phyloP scores from a whole-genome alignment of 1,140 invertebrate genomes.

The Zaprionus capensis region DNA sequence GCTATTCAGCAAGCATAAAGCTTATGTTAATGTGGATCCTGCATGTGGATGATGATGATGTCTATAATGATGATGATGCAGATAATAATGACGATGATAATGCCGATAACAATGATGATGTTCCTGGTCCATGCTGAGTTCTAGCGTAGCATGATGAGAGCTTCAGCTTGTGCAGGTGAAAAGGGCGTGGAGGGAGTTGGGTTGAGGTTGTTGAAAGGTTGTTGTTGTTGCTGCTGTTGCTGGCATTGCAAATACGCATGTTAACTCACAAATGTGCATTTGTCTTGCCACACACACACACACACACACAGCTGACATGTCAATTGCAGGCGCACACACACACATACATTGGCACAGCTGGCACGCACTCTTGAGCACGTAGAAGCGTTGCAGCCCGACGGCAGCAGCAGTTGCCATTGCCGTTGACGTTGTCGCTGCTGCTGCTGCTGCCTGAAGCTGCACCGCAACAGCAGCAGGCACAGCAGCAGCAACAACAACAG shows the following conservation, averaged over 20 bases:
- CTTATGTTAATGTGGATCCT: too few relatives aligned
- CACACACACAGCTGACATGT: constrained; percentile 51
- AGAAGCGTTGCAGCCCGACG: constrained; percentile 13
- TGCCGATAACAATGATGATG: too few relatives aligned
- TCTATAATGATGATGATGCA: too few relatives aligned
- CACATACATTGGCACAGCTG: constrained; percentile 9
- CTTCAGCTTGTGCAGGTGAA: not conserved
- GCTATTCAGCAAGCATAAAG: too few relatives aligned
- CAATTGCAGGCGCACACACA: constrained; percentile 52
- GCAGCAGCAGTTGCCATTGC: constrained; percentile 6
- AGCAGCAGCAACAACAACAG: constrained; percentile 11
- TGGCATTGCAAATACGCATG: constrained; percentile 61
- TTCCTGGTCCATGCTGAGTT: too few relatives aligned
- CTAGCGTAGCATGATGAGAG: too few relatives aligned
- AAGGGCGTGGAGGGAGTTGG: not conserved
- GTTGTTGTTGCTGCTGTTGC: constrained; percentile 9
- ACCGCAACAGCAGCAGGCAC: not conserved
- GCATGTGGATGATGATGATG: too few relatives aligned
- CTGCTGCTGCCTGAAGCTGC: constrained; percentile 5
- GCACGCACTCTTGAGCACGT: constrained; percentile 48
- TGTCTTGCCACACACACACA: constrained; percentile 57
- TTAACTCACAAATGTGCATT: constrained; percentile 70
- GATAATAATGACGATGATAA: too few relatives aligned
- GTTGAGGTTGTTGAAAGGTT: not conserved
- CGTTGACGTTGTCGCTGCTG: not conserved